Base-by-base conservation (phyloP, 1,140 invertebrate species). In the Doryteuthis pealeii region DNA sequence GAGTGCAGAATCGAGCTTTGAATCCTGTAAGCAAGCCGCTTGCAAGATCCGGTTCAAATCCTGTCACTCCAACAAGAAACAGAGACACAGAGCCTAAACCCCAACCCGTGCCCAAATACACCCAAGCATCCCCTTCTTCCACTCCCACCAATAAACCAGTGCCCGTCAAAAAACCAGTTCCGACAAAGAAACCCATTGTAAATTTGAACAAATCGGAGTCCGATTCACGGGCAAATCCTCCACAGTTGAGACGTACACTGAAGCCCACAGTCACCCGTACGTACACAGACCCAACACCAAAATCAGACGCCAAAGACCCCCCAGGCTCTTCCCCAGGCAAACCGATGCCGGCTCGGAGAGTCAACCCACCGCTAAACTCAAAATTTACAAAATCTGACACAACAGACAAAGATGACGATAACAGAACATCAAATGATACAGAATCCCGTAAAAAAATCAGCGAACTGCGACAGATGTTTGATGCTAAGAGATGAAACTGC, bases 391-490 rank as follows among this genome's bases (percentile, higher is more conserved):
- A 62, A 62, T 2, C 54, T 0, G 54, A 62, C 26, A 14, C 18
- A 14, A n/a, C 54, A 62, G 54, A 62, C 10, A 40, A 40, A 10
- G 35, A 40, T 40, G 35, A 40, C 4, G n/a, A n/a, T n/a, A n/a
- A n/a, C n/a, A n/a, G n/a, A n/a, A n/a, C n/a, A n/a, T 62, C 54
- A 62, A 62, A 62, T 5, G 26, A 62, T 22, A 22, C 18, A 22
- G 54, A 62, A 22, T 62, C 54, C 10, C 18, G 26, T 22, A 62
- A 62, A 62, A 62, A 62, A 62, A 62, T 62, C 54, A 62, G 54
- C 18, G 54, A 62, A 62, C 54, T 62, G 54, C 10, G 54, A 62
- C 54, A 62, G 26, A 62, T 62, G 54, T 62, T 62, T 28, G 54
- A 62, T 62, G 18, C 54, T 22, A 62, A 62, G 54, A 62, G 18